phyloP scores from a whole-genome alignment of 2,113 vertebrate genomes.

The Tauraco erythrolophus region DNA sequence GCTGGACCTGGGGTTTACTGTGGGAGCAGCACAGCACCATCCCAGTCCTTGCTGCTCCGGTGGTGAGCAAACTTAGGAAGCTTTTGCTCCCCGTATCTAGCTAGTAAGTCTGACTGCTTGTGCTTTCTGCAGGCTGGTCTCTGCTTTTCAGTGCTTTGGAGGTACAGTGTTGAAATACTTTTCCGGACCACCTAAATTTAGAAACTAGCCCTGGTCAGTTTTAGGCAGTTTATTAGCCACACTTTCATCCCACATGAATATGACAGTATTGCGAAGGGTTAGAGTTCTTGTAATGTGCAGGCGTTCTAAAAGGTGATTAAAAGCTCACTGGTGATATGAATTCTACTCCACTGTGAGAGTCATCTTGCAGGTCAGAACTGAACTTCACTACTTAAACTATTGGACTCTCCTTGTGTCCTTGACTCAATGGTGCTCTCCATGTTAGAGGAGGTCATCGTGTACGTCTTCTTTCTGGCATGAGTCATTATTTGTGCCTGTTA shows the following conservation, averaged over 20 bases:
- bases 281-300: not conserved
- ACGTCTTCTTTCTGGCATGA: not conserved
- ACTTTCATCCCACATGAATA: not conserved
- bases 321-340: not conserved
- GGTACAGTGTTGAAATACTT: not conserved
- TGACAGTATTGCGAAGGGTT: not conserved
- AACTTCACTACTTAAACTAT: not conserved
- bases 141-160: not conserved
- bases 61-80: not conserved
- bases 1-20: not conserved
- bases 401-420: not conserved
- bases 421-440: not conserved
- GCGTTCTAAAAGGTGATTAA: not conserved
- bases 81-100: not conserved
- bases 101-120: not conserved
- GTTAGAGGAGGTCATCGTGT: not conserved
- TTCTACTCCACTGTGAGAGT: not conserved
- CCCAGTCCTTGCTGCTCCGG: not conserved
- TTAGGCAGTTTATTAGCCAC: not conserved
- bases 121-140: not conserved
- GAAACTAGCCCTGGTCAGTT: not conserved
- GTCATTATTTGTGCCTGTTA: slow-evolving; percentile 19
- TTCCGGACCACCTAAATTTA: not conserved
- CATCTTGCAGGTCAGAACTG: not conserved
- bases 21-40: not conserved